phyloP scores from a whole-genome alignment of 2,113 vertebrate species.

The Panurus biarmicus region DNA sequence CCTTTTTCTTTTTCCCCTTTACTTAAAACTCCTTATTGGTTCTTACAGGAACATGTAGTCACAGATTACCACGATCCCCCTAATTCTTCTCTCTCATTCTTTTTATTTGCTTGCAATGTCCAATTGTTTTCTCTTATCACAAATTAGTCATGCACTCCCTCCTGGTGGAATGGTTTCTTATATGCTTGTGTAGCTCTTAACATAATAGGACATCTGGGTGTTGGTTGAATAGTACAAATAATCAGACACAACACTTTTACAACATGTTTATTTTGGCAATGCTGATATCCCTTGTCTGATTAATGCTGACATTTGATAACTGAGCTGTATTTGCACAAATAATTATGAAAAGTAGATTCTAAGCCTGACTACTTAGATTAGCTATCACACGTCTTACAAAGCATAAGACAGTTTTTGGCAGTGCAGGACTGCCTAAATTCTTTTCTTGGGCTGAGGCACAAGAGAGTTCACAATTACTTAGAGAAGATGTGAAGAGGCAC shows the following conservation, averaged over 20 bases:
- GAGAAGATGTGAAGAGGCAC: conserved; percentile 17
- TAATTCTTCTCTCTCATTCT: background rate
- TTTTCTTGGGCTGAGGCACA: background rate
- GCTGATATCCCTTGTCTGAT: conserved; percentile 1
- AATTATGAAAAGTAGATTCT: background rate
- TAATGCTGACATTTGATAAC: conserved; percentile 39
- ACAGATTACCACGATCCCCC: background rate
- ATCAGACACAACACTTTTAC: conserved; percentile 14
- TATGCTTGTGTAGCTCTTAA: background rate
- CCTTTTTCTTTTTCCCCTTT: background rate
- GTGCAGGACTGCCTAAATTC: background rate
- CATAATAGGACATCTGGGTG: conserved; percentile 39
- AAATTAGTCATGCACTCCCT: conserved; percentile 23
- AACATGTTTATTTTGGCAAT: conserved; percentile 45
- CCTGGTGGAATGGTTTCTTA: background rate
- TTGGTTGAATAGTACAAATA: conserved; percentile 36
- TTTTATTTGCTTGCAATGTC: conserved; percentile 4
- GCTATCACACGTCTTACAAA: background rate
- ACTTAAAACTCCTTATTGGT: background rate
- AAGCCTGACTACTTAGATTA: conserved; percentile 15
- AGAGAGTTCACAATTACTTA: conserved; percentile 33
- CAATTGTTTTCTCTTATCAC: conserved; percentile 29
- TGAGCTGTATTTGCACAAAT: background rate
- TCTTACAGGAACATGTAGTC: background rate
- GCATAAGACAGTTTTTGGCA: background rate